Evolutionary conservation across 2,888 invertebrate genomes (phyloP).

Genomic region (Clostera curtula): DNA sequence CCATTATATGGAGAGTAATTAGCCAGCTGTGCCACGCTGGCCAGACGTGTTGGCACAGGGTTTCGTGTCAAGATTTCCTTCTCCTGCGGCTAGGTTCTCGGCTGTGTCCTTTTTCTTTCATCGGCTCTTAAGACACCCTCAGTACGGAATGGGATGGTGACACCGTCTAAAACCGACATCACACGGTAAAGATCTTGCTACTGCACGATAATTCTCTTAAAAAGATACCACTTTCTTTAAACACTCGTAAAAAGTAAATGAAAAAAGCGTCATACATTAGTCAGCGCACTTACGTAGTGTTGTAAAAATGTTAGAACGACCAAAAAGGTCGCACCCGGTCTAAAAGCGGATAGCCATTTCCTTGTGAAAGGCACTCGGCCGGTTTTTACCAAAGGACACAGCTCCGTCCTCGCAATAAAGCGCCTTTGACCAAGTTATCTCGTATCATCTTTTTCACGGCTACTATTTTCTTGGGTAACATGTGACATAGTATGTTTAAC

Average conservation of each 20-base stretch:
- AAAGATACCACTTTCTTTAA: too few species aligned
- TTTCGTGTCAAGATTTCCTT: too few species aligned
- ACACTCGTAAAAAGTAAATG: constrained; percentile 4
- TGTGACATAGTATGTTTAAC: constrained; percentile 6
- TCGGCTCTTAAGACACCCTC: too few species aligned
- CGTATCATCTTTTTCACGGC: constrained; percentile 41
- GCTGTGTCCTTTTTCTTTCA: too few species aligned
- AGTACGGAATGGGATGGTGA: too few species aligned
- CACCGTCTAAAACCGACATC: too few species aligned
- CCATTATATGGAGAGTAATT: too few species aligned
- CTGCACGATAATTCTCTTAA: too few species aligned
- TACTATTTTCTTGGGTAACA: constrained; percentile 13
- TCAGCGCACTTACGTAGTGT: constrained; percentile 15
- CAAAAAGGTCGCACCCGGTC: constrained; percentile 27
- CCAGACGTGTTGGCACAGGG: too few species aligned
- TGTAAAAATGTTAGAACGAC: constrained; percentile 21
- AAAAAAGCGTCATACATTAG: constrained; percentile 14
- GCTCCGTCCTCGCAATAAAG: constrained; percentile 36
- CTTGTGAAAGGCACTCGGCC: constrained; percentile 34
- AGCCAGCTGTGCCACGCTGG: too few species aligned
- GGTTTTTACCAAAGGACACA: constrained; percentile 31
- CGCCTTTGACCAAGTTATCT: constrained; percentile 51
- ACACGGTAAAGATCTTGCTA: too few species aligned
- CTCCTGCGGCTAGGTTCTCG: too few species aligned
- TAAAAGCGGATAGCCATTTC: constrained; percentile 34